Base-by-base conservation (phyloP, 2,113 vertebrate species). In the Hippocampus zosterae region DNA sequence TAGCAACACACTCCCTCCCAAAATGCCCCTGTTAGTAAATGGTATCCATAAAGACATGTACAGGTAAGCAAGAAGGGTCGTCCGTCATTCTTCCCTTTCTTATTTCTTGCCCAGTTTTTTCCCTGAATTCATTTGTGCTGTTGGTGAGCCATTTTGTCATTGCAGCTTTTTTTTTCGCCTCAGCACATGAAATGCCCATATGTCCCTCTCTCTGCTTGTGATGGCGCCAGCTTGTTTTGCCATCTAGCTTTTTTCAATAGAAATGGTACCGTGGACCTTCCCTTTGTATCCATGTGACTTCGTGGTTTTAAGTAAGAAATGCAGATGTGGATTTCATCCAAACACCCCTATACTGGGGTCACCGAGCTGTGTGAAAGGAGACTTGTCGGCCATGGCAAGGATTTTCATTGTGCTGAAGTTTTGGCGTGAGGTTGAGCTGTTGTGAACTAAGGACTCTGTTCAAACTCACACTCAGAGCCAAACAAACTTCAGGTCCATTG, bases 21-120 rank as follows among this genome's bases (percentile, higher is more conserved):
- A 94, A 95, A 95, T 96, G 95, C 94, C 94, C 92, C 94, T 97
- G 72, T 91, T 97, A 94, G 92, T 93, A 86, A 97, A 93, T 66
- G 87, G 93, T 92, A 93, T 93, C 92, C 91, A 93, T 88, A 96
- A 95, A 93, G 92, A 92, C 82, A 90, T 95, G 64, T 95, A 94
- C 94, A 98, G 94, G 95, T 95, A 95, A 96, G 93, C 2, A 5
- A 56, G 57, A 48, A 80, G 74, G 66, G 37, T 52, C 9, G 21
- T n/a, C 2, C 27, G n/a, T 56, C 23, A 16, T 29, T 64, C 52
- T 60, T 15, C 63, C 15, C 33, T 71, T 66, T 55, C 37, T 60
- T 27, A 66, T 80, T 86, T 27, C 52, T 67, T 63, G 18, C 70
- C 44, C 70, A 66, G 21, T 77, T 74, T 78, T 23, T 46, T 46